Conservation (phyloP, 2,888 invertebrate genomes). For the Panopea generosa region DNA sequence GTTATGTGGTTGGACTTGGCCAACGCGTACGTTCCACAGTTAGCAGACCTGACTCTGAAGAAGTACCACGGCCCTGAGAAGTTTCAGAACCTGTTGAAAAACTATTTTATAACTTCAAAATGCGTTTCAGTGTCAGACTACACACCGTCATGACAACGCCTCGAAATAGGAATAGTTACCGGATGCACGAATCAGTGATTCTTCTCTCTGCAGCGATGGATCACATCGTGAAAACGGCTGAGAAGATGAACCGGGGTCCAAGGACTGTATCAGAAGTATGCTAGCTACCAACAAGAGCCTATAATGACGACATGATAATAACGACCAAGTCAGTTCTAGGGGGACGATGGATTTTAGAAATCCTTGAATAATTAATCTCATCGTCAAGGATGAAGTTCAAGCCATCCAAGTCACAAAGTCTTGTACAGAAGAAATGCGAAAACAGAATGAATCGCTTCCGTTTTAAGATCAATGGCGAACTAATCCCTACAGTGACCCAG, state of each 20-base stretch:
- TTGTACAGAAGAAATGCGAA: conserved; percentile 34
- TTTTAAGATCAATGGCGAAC: conserved; percentile 17
- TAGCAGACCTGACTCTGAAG: conserved; percentile 28
- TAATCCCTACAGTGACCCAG: conserved; percentile 45
- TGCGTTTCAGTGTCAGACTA: conserved; percentile 24
- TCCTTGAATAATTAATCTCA: conserved; percentile 3
- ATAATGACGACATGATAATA: conserved; percentile 33
- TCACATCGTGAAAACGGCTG: conserved; percentile 31
- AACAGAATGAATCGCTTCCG: conserved; percentile 25
- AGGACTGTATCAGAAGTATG: not conserved
- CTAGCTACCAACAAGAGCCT: conserved; percentile 28
- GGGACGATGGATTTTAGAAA: no score
- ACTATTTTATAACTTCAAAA: conserved; percentile 31
- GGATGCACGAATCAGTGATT: conserved; percentile 46
- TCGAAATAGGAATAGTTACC: conserved; percentile 49
- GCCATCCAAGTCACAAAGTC: conserved; percentile 37
- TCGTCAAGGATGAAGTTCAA: conserved; percentile 47
- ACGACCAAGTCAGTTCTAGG: conserved; percentile 13
- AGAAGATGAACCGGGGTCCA: conserved; percentile 28
- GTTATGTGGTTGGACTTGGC: conserved; percentile 23
- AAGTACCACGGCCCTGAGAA: conserved; percentile 30
- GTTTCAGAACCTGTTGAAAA: conserved; percentile 14
- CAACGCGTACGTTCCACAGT: conserved; percentile 38
- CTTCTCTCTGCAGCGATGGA: conserved; percentile 42
- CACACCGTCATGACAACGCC: conserved; percentile 37